phyloP scores from a whole-genome alignment of 2,888 invertebrate species.

The Dione vanillae region DNA sequence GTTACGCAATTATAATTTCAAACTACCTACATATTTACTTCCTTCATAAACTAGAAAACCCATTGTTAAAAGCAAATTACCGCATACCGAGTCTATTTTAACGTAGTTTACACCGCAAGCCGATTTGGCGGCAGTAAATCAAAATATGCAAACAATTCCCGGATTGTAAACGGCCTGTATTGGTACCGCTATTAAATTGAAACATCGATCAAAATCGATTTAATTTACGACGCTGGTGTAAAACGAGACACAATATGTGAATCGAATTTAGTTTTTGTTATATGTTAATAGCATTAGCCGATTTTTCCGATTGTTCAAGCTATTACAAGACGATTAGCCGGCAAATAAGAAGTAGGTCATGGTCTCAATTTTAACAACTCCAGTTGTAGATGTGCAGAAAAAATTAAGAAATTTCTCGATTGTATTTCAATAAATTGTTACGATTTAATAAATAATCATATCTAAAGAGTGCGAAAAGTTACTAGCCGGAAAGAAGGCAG shows the following conservation, averaged over 20 bases:
- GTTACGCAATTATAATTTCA: not conserved
- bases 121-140: constrained; percentile 61
- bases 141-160: constrained; percentile 51
- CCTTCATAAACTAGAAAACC: constrained; percentile 17
- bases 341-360: no score
- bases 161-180: constrained; percentile 32
- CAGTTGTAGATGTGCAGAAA: no score
- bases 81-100: constrained; percentile 54
- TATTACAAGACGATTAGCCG: no score
- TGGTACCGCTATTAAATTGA: constrained; percentile 1
- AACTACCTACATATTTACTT: constrained; percentile 17
- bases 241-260: not conserved
- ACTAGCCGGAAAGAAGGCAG: no score
- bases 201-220: constrained; percentile 13
- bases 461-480: no score
- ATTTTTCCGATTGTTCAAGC: no score
- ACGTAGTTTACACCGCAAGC: constrained; percentile 56
- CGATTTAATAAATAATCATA: no score
- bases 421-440: no score
- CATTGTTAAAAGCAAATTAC: constrained; percentile 43
- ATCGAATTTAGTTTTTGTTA: not conserved
- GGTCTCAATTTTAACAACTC: no score
- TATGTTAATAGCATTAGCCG: no score
- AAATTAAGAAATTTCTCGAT: no score
- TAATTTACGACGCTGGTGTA: not conserved